Base-by-base conservation (phyloP, 2,888 invertebrate genomes). In the Chydorus sphaericus region DNA sequence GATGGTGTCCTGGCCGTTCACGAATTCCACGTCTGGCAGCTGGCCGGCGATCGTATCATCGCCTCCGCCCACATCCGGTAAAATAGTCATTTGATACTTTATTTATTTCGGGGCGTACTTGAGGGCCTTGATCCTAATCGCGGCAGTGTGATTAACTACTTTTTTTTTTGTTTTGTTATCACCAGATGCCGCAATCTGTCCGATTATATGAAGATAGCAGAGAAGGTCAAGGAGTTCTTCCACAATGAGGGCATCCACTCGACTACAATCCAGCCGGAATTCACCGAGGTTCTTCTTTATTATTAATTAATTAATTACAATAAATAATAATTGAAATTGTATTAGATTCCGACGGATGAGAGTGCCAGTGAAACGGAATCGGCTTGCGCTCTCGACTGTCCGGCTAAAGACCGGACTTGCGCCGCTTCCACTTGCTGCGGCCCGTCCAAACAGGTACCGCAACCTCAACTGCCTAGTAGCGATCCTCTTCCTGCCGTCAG, bases 241-340 rank as follows among this genome's bases (percentile, higher is more conserved):
- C 97, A 97, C 71, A 89, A 94, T 68, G 93, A 94, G 71, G 96
- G 96, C 52, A 96, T 97, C 63, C 97, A 97, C 71, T 96, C 96
- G 39, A 96, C 96, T 23, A 97, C 97, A 30, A 96, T 97, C 68
- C 96, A 97, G 69, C 96, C 96, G 0, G 97, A 97, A 73, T 96
- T 96, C 70, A 83, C 90, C 53, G 93, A 94, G 68, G 77, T 55
- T 33, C 14, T n/a, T 33, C 14, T 14, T 33, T 33, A 10, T 33
- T 14, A 33, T 33, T 10, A 33, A 14, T 33, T 33, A 10, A 33
- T 33, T 33, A 14, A 33, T 14, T 7, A 44, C 18, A 16, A 44
- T 16, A 44, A 44, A 44, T 16, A 26, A 48, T 18, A 18, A 8
- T 8, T n/a, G 2, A 1, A 28, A 23, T 3, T 48, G 20, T 31